phyloP scores from a whole-genome alignment of 2,797 vertebrate genomes.

The Scolopax rusticola region DNA sequence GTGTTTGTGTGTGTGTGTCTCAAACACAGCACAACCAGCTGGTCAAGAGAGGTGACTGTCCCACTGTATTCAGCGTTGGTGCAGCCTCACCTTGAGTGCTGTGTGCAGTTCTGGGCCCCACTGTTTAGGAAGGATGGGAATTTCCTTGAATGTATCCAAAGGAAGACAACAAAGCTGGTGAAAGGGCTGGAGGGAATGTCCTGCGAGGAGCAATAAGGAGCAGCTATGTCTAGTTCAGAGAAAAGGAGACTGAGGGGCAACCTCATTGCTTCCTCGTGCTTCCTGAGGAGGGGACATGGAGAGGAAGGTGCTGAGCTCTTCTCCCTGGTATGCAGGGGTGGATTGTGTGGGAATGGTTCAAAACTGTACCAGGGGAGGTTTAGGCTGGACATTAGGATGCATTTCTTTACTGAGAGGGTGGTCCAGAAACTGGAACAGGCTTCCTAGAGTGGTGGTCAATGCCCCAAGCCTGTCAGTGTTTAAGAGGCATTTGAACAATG shows the following conservation, averaged over 20 bases:
- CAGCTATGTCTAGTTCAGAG: background rate
- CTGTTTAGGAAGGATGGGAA: background rate
- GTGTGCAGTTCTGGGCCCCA: too few relatives aligned
- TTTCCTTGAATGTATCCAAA: background rate
- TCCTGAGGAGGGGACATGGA: background rate
- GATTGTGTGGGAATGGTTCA: background rate
- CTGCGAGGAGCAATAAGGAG: background rate
- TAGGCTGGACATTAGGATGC: background rate
- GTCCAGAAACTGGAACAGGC: background rate
- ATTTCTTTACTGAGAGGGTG: background rate
- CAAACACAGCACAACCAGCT: background rate
- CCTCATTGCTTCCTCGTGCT: too few relatives aligned
- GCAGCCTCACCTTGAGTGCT: background rate
- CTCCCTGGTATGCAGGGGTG: background rate
- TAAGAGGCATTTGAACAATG: background rate
- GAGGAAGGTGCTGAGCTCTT: background rate
- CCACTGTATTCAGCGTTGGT: fast-evolving
- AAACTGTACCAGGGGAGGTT: background rate
- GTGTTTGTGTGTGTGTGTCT: too few relatives aligned
- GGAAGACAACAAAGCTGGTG: background rate
- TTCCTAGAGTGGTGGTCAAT: background rate
- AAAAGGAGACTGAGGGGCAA: background rate
- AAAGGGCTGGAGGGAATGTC: background rate
- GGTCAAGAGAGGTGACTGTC: background rate
- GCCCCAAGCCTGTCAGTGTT: background rate